Evolutionary conservation across 1,140 invertebrate species (phyloP), one percentile per base, ranked within the genome.

Genomic region (Papilio dardanus): DNA sequence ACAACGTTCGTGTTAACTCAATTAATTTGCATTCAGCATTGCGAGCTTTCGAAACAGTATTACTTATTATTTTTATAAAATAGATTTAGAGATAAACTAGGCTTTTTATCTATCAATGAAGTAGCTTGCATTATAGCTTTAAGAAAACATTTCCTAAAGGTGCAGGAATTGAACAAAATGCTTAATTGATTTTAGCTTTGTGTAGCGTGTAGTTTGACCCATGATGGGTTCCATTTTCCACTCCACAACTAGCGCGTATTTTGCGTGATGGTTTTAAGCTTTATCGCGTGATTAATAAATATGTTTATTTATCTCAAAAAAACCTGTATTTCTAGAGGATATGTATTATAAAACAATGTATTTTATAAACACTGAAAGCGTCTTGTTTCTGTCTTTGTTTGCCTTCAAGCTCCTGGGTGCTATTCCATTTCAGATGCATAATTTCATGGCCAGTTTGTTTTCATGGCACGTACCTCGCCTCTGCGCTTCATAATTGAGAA

Each of bases 11-110:
- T 81, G 79, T 84, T 85, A 83, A 82, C 80, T 82, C 77, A 81
- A 87, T 82, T 83, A 84, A 87, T 87, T 87, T 86, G 79, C 83
- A 87, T 81, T 74, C 74, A 81, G 77, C 80, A 81, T 67, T 80
- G 83, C 54, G 5, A 28, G 54, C 54, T 30, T 62, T 62, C 6
- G 3, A 28, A 58, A 58, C 10, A 28, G 24, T 58, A 58, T 28
- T 28, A 28, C 24, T 28, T 28, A 30, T 46, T n/a, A 10, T 30
- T 28, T 58, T 14, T 14, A 14, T 14, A 62, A 62, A 28, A 28
- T 0, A 1, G 6, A 16, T 4, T 24, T 0, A n/a, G 42, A 46
- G 16, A 19, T 46, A 46, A n/a, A 46, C 19, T 21, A 50, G 4
- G 19, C n/a, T n/a, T n/a, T n/a, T n/a, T n/a, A n/a, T n/a, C n/a